Evolutionary conservation across 92 coral and sea anemone species (phyloP).

Genomic region (Zoanthus solanderi): DNA sequence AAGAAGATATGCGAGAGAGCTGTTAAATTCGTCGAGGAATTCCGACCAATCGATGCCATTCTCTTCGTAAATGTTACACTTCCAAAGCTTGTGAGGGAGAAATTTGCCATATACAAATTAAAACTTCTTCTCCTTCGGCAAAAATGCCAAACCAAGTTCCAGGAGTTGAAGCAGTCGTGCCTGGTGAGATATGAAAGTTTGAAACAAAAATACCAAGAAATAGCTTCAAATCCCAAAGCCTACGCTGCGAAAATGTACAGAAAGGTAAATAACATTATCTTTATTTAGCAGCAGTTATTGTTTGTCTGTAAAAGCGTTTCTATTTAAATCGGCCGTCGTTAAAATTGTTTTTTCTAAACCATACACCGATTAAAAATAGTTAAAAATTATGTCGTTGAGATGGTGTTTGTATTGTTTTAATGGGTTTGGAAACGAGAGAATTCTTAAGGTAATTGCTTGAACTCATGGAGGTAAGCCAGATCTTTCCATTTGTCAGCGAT

Average conservation of each 20-base stretch:
- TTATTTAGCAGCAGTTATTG: not conserved
- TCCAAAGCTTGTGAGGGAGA: slow-evolving; percentile 67
- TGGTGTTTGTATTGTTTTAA: too few species aligned
- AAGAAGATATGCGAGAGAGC: slow-evolving; percentile 63
- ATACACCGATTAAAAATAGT: too few species aligned
- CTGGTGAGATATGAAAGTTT: slow-evolving; percentile 39
- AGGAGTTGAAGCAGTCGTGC: not conserved
- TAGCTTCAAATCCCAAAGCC: slow-evolving; percentile 53
- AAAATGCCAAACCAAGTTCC: slow-evolving; percentile 21
- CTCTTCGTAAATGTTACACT: slow-evolving; percentile 80
- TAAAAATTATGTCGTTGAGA: too few species aligned
- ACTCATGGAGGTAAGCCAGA: too few species aligned
- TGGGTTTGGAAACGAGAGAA: too few species aligned
- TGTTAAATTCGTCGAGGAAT: slow-evolving; percentile 58
- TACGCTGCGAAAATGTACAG: slow-evolving; percentile 42
- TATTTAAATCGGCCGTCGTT: too few species aligned
- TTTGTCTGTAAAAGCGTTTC: not conserved
- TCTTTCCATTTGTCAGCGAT: too few species aligned
- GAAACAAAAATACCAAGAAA: slow-evolving; percentile 35
- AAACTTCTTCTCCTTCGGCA: slow-evolving; percentile 47
- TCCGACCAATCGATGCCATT: slow-evolving; percentile 68
- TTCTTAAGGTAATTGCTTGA: too few species aligned
- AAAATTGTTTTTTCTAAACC: too few species aligned
- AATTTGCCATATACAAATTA: slow-evolving; percentile 50
- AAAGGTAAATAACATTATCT: not conserved